phyloP scores from a whole-genome alignment of 64 coral and sea anemone genomes.

The Anthopleura sola region DNA sequence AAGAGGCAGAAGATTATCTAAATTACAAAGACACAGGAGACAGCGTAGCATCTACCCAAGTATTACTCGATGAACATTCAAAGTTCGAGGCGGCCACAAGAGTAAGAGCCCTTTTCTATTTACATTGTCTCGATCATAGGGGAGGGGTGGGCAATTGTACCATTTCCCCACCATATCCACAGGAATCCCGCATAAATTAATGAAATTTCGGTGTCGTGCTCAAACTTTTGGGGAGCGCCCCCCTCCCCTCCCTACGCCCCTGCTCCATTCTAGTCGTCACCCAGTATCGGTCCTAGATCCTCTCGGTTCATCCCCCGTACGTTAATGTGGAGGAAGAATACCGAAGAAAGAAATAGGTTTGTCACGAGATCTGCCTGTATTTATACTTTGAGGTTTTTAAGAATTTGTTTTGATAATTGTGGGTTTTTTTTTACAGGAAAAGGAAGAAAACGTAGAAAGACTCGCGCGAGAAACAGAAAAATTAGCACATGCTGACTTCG shows the following conservation, averaged over 20 bases:
- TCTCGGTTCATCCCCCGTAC: too few relatives aligned
- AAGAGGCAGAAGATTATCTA: constrained; percentile 89
- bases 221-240: too few relatives aligned
- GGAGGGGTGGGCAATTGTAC: too few relatives aligned
- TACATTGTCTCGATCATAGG: not conserved
- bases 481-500: constrained; percentile 59
- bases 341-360: too few relatives aligned
- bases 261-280: too few relatives aligned
- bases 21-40: constrained; percentile 77
- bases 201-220: too few relatives aligned
- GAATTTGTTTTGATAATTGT: not conserved
- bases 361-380: not conserved
- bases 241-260: too few relatives aligned
- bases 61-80: constrained; percentile 82
- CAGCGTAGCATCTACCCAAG: constrained; percentile 63
- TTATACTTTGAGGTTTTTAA: not conserved
- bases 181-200: too few relatives aligned
- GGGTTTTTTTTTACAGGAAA: constrained; percentile 39
- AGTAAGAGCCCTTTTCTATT: constrained; percentile 19
- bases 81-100: constrained; percentile 79
- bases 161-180: too few relatives aligned
- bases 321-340: too few relatives aligned
- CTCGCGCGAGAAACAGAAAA: constrained; percentile 87
- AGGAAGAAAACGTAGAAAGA: constrained; percentile 62
- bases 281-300: too few relatives aligned